These are phyloP conservation scores for Pseudomyrmex flavicornis DNA, from an alignment of 1,140 invertebrate species.

Conservation along the genomic window DNA sequence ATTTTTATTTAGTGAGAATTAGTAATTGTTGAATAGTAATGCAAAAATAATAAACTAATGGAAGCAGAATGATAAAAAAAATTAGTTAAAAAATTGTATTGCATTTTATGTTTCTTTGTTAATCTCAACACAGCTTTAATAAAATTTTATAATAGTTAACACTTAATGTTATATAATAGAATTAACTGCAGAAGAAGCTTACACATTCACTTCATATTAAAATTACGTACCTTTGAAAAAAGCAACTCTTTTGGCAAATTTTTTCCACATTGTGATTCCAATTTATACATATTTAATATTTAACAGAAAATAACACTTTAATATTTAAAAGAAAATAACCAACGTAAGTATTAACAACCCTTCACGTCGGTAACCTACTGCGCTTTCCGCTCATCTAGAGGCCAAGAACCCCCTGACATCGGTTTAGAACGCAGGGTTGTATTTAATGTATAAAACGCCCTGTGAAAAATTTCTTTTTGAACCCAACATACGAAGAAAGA, in stretches of 20 bases:
- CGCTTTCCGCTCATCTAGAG: slow-evolving; percentile 66
- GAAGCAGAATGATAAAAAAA: no score
- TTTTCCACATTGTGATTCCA: slow-evolving; percentile 60
- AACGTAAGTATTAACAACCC: slow-evolving; percentile 67
- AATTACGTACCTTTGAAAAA: slow-evolving; percentile 56
- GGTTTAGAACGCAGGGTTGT: slow-evolving; percentile 66
- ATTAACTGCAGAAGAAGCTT: neutral
- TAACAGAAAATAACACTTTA: slow-evolving; percentile 41
- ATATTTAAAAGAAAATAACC: neutral
- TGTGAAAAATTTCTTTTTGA: slow-evolving; percentile 53
- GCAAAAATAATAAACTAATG: no score
- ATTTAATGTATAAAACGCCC: slow-evolving; percentile 59
- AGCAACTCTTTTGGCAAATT: slow-evolving; percentile 35
- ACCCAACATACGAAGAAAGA: neutral
- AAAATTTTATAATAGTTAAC: neutral
- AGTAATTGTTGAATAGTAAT: no score
- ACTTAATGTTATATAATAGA: neutral
- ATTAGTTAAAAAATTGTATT: no score
- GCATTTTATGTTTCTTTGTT: neutral
- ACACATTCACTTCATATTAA: neutral
- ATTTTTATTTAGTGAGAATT: no score
- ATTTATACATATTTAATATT: slow-evolving; percentile 68
- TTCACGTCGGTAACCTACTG: slow-evolving; percentile 65
- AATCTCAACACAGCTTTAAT: slow-evolving; percentile 10
- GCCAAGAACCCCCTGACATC: slow-evolving; percentile 70